These are phyloP conservation scores for Tetraodon nigroviridis DNA, from an alignment of 2,113 vertebrate species.

Conservation along the genomic window DNA sequence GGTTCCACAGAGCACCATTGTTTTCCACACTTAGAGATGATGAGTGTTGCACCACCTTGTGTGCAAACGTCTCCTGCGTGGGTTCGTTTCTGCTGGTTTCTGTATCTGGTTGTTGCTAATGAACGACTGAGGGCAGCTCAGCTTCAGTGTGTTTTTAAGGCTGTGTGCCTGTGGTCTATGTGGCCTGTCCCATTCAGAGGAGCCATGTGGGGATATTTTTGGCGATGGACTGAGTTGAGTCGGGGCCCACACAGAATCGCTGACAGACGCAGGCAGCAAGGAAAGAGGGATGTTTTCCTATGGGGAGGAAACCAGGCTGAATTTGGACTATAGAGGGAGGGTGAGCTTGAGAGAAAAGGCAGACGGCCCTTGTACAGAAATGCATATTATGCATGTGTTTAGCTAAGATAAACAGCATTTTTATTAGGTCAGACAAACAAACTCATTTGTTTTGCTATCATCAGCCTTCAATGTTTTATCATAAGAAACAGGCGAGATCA, in stretches of 20 bases:
- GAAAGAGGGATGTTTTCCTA: conserved; percentile 70
- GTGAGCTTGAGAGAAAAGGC: conserved; percentile 57
- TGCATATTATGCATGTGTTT: not conserved
- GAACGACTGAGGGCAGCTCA: conserved; percentile 57
- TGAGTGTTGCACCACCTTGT: conserved; percentile 27
- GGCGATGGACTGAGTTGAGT: conserved; percentile 64
- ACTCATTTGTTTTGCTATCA: not conserved
- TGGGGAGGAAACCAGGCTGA: conserved; percentile 62
- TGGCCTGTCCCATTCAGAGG: conserved; percentile 64
- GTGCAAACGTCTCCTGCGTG: not conserved
- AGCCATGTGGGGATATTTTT: conserved; percentile 70
- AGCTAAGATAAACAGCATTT: conserved; percentile 3
- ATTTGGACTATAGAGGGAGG: conserved; percentile 53
- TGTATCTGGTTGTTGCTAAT: conserved; percentile 44
- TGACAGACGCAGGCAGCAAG: conserved; percentile 64
- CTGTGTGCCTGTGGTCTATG: conserved; percentile 67
- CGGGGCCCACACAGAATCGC: conserved; percentile 74
- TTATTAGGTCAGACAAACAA: not conserved
- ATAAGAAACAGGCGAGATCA: conserved; percentile 2
- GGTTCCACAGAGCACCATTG: conserved; percentile 4
- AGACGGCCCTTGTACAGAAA: conserved; percentile 31
- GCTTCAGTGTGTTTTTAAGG: conserved; percentile 65
- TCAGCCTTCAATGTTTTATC: not conserved
- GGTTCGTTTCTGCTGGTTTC: conserved; percentile 5
- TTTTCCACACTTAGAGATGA: conserved; percentile 19